A percentile compares a stretch with the other conserved stretches of the same genome.
Conservation (phyloP, 2,797 vertebrate species). For the Apogon hyalosoma region DNA sequence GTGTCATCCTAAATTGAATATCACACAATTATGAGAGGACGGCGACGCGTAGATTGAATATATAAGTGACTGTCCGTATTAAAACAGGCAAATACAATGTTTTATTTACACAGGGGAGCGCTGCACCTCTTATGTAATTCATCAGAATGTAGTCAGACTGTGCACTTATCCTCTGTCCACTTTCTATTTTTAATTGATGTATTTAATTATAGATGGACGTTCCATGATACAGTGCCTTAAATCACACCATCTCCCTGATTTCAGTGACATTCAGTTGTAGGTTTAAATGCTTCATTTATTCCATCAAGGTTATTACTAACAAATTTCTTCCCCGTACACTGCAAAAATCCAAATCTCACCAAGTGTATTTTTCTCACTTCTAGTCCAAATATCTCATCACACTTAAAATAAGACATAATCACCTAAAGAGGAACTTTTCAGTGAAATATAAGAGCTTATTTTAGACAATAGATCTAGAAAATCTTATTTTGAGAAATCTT, state of each 20-base stretch:
- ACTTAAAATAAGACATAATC: too few species aligned
- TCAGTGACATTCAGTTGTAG: background rate
- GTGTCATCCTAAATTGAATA: conserved; percentile 4
- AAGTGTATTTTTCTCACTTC: too few species aligned
- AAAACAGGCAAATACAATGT: background rate
- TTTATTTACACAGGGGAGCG: too few species aligned
- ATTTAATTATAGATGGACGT: background rate
- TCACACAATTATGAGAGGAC: background rate
- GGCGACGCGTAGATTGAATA: background rate
- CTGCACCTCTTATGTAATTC: background rate
- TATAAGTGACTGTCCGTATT: background rate
- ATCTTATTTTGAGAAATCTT: too few species aligned
- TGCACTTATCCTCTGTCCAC: conserved; percentile 3
- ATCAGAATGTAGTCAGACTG: background rate
- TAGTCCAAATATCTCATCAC: too few species aligned
- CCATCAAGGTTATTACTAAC: background rate
- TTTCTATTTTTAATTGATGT: background rate
- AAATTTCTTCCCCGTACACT: background rate
- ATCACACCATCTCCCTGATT: background rate
- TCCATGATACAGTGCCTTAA: background rate
- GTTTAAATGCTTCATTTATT: background rate
- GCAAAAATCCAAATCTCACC: too few species aligned
- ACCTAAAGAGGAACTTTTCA: too few species aligned
- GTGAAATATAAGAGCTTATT: too few species aligned
- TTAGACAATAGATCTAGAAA: too few species aligned